Evolutionary conservation across 2,797 vertebrate genomes (phyloP), one percentile per base, ranked within the genome.

Genomic region (Rhinogobio ventralis): DNA sequence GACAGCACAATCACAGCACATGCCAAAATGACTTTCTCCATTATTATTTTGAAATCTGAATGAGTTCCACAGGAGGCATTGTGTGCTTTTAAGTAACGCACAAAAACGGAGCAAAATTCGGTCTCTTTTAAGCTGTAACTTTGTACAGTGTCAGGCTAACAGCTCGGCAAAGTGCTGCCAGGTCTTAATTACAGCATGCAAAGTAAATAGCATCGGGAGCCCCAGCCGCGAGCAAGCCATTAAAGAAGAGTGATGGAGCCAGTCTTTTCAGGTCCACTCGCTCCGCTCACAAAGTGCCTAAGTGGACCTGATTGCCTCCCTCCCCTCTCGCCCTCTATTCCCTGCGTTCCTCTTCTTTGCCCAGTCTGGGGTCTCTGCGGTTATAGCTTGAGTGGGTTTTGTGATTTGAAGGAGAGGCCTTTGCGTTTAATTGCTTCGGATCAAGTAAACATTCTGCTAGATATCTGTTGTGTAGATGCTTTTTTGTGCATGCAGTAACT

Each of bases 291-390:
- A 92, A 90, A 93, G 93, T 91, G 92, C 93, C 93, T 92, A 93
- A 95, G 93, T 95, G 94, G 90, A 88, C 89, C 91, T 93, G 94
- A 95, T 94, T 94, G 93, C 93, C 93, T 94, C 88, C 86, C 89
- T 86, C 76, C 90, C 85, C 89, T 86, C 67, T 82, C 77, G 83
- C 88, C 89, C 82, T 67, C 87, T 89, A 72, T 81, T 83, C 75
- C 78, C 90, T 91, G 89, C 90, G 90, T 93, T 94, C 91, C 92
- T 93, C 92, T 93, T 93, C 93, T 92, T 89, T 73, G 67, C 88
- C 85, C 5, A 85, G 90, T 91, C 90, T 88, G 85, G 93, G 92
- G 93, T 90, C 91, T 93, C 92, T 92, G 94, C 74, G 93, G 93
- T 93, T 93, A 90, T 89, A 89, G 79, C 84, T 91, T 92, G 91